Conservation (phyloP, 2,888 invertebrate genomes). For the Apeira syringaria region DNA sequence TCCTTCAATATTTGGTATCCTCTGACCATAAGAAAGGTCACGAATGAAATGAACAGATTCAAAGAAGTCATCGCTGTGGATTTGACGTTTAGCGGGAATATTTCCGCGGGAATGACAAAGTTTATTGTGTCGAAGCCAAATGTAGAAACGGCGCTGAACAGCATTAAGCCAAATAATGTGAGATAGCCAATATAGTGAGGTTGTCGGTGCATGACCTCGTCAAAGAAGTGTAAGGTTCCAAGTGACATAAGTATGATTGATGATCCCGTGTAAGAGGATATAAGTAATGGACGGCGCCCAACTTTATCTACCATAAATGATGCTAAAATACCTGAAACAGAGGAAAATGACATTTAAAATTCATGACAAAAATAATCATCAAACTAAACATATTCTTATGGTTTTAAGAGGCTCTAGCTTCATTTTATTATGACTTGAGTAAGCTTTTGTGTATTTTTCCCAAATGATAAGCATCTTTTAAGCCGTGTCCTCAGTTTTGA, state of each 20-base stretch:
- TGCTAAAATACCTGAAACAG: conserved; percentile 56
- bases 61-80: conserved; percentile 75
- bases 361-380: too few species aligned
- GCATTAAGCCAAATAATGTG: conserved; percentile 63
- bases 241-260: conserved; percentile 42
- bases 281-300: conserved; percentile 71
- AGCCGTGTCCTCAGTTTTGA: too few species aligned
- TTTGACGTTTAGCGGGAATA: conserved; percentile 82
- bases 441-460: too few species aligned
- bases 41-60: conserved; percentile 60
- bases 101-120: conserved; percentile 76
- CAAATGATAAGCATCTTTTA: too few species aligned
- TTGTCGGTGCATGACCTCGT: conserved; percentile 42
- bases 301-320: conserved; percentile 53
- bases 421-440: too few species aligned
- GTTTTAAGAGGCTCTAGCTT: too few species aligned
- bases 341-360: too few species aligned
- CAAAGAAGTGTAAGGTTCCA: conserved; percentile 60
- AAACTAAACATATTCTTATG: too few species aligned
- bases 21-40: conserved; percentile 73
- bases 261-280: conserved; percentile 60
- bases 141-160: conserved; percentile 48
- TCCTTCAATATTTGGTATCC: conserved; percentile 74
- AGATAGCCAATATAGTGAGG: conserved; percentile 52
- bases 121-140: conserved; percentile 75